phyloP scores from a whole-genome alignment of 2,113 vertebrate genomes.

The Casuarius casuarius region DNA sequence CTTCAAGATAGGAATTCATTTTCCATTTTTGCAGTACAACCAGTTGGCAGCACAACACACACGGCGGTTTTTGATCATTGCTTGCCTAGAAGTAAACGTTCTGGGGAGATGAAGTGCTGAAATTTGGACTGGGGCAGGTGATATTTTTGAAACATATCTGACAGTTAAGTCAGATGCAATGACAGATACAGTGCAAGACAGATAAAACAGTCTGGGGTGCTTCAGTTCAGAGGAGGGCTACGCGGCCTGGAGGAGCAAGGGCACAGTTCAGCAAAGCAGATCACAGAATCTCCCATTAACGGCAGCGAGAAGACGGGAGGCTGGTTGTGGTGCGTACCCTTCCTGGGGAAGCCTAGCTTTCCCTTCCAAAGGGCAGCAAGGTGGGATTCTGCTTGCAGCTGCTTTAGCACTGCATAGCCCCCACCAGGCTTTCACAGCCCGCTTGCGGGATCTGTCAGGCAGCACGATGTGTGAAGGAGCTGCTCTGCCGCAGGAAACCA shows the following conservation, averaged over 20 bases:
- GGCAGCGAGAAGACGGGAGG: accelerated
- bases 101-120: neutral
- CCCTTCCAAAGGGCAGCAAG: neutral
- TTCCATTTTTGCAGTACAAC: neutral
- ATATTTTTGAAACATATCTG: neutral
- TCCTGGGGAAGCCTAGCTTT: neutral
- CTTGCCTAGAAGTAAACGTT: neutral
- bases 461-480: neutral
- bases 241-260: accelerated
- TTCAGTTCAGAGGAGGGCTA: neutral
- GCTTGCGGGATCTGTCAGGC: neutral
- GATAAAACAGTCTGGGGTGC: accelerated
- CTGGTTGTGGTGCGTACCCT: accelerated
- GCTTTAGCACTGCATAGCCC: accelerated
- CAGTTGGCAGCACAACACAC: neutral
- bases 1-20: neutral
- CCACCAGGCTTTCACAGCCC: accelerated
- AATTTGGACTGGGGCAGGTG: neutral
- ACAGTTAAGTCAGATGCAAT: neutral
- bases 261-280: accelerated
- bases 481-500: neutral
- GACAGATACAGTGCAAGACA: neutral
- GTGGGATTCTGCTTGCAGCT: accelerated
- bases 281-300: neutral
- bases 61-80: neutral